Base-by-base conservation (phyloP, 2,797 vertebrate genomes). In the Pangasius sanitwongsei region DNA sequence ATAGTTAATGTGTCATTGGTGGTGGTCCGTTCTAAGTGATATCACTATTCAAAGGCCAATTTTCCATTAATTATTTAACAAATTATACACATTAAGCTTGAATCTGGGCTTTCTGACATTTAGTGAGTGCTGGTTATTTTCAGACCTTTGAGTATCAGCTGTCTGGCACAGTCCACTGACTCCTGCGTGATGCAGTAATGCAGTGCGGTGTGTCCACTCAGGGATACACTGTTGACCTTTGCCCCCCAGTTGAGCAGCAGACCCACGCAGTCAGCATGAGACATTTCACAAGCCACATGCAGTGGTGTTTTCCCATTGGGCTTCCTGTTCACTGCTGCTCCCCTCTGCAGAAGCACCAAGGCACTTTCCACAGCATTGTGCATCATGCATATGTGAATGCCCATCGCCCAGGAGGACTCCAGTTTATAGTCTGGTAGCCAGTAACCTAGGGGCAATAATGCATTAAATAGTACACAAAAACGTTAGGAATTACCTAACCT, bases 301-400 rank as follows among this genome's bases (percentile, higher is more conserved):
- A 99, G 96, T 0, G 98, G 97, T 0, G 98, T 97, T 95, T 99
- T 99, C 69, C 99, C 99, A 0, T 99, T 99, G 70, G 99, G 98
- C 91, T 96, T 97, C 72, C 93, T 95, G 95, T 99, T 98, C 93
- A 99, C 92, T 0, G 97, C 95, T 0, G 98, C 98, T 4, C 98
- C 97, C 84, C 97, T 95, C 88, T 97, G 93, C 88, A 99, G 94
- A 6, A 99, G 96, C 20, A 97, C 95, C 15, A 91, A 75, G 1
- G 98, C 97, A 0, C 97, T 96, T 90, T 98, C 98, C 92, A 98
- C 88, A 0, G 98, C 96, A 9, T 98, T 97, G 78, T 97, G 96
- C 95, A 98, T 96, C 91, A 97, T 97, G 31, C 98, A 97, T 6
- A 99, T 95, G 25, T 99, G 98, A 80, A 99, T 94, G 3, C 96